These are phyloP conservation scores for Mustelus asterias DNA, from an alignment of 2,113 vertebrate genomes.

Conservation along the genomic window DNA sequence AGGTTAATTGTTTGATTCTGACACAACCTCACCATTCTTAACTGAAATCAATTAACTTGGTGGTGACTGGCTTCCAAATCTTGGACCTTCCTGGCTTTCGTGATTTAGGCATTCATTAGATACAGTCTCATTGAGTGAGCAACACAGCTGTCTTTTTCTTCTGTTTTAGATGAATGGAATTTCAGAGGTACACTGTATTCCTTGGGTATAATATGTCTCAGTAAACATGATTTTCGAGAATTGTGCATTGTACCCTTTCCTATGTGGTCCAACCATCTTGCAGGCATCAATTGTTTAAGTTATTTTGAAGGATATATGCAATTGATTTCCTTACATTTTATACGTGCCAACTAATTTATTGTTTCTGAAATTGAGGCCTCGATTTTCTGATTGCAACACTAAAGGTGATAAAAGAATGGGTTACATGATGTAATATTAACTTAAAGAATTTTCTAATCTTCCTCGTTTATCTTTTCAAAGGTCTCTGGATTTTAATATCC, in stretches of 20 bases:
- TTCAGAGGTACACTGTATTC: neutral
- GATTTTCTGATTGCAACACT: neutral
- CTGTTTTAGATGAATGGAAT: neutral
- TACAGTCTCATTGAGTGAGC: neutral
- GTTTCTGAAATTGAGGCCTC: neutral
- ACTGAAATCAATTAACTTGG: neutral
- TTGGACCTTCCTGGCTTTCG: neutral
- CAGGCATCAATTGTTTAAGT: neutral
- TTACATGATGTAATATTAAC: neutral
- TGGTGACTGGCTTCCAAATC: neutral
- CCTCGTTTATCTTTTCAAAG: neutral
- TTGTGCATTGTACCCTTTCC: neutral
- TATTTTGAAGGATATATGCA: neutral
- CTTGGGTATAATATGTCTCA: neutral
- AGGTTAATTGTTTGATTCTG: neutral
- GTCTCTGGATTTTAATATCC: neutral
- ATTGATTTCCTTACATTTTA: neutral
- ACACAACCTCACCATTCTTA: neutral
- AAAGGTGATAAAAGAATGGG: neutral
- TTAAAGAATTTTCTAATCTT: too few relatives aligned
- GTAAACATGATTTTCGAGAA: neutral
- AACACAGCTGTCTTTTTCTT: neutral
- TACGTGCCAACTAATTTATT: neutral
- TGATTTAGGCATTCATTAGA: neutral
- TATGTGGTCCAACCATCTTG: neutral